Percentiles rank a stretch among this genome's conserved stretches.
Evolutionary conservation across 2,888 invertebrate genomes (phyloP).

Genomic region (Pandemis cinnamomeana): DNA sequence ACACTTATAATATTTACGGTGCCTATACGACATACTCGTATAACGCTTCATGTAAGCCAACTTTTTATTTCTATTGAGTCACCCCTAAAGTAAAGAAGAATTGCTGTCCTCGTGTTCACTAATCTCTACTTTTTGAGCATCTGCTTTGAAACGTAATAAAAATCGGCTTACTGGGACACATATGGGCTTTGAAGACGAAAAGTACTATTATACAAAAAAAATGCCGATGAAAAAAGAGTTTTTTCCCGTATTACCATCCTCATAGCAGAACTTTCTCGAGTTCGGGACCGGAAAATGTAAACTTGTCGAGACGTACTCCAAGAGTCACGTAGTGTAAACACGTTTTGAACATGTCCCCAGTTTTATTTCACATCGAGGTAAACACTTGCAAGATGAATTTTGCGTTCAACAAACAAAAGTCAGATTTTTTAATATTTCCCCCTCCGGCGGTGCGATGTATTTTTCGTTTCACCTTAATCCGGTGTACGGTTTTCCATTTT

Average conservation of each 20-base stretch:
- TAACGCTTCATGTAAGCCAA: neutral
- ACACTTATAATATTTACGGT: neutral
- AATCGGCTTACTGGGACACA: conserved; percentile 76
- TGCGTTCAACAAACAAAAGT: conserved; percentile 71
- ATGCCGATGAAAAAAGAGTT: conserved; percentile 43
- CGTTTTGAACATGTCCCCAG: conserved; percentile 68
- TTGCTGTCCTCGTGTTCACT: conserved; percentile 62
- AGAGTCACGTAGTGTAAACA: conserved; percentile 67
- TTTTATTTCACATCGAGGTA: conserved; percentile 75
- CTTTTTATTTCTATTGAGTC: conserved; percentile 48
- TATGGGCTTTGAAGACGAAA: conserved; percentile 65
- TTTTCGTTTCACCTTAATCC: conserved; percentile 29
- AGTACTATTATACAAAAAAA: conserved; percentile 49
- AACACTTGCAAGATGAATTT: conserved; percentile 77
- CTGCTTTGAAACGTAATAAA: conserved; percentile 78
- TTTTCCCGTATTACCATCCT: conserved; percentile 40
- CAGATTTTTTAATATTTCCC: conserved; percentile 52
- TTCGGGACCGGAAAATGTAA: conserved; percentile 57
- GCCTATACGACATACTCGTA: neutral
- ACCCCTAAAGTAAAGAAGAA: conserved; percentile 49
- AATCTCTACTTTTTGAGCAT: conserved; percentile 71
- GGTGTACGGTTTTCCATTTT: conserved; percentile 2
- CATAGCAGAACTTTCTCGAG: conserved; percentile 52
- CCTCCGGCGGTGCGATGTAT: conserved; percentile 29
- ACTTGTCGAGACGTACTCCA: conserved; percentile 59